Evolutionary conservation across 2,113 vertebrate species (phyloP).

Genomic region (Otus sunia): DNA sequence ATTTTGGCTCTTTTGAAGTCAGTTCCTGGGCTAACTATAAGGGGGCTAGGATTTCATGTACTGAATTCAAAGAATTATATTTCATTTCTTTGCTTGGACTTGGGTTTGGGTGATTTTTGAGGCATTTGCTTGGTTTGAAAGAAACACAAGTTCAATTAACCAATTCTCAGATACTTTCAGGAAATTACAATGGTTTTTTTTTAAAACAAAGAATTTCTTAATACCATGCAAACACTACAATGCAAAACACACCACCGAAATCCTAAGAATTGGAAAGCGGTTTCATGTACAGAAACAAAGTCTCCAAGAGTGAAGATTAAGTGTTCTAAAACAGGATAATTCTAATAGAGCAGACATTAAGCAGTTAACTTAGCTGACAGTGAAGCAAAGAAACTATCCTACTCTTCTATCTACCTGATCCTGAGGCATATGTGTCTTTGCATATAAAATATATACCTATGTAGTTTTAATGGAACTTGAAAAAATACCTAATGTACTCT

Average conservation of each 20-base stretch:
- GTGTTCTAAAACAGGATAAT: not conserved
- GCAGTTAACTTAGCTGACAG: not conserved
- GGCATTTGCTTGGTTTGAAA: not conserved
- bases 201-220: not conserved
- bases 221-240: not conserved
- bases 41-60: not conserved
- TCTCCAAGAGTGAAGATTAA: not conserved
- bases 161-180: not conserved
- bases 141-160: not conserved
- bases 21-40: not conserved
- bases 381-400: not conserved
- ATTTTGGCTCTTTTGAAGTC: not conserved
- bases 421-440: not conserved
- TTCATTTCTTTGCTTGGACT: not conserved
- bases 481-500: not conserved
- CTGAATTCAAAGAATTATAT: not conserved
- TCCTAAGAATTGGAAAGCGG: accelerated
- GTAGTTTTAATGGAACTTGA: not conserved
- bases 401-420: not conserved
- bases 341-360: not conserved
- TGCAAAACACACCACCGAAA: not conserved
- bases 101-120: not conserved
- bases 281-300: not conserved
- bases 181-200: not conserved
- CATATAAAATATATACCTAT: not conserved